Conservation (phyloP, 2,797 vertebrate species). For the Xenentodon cancila region DNA sequence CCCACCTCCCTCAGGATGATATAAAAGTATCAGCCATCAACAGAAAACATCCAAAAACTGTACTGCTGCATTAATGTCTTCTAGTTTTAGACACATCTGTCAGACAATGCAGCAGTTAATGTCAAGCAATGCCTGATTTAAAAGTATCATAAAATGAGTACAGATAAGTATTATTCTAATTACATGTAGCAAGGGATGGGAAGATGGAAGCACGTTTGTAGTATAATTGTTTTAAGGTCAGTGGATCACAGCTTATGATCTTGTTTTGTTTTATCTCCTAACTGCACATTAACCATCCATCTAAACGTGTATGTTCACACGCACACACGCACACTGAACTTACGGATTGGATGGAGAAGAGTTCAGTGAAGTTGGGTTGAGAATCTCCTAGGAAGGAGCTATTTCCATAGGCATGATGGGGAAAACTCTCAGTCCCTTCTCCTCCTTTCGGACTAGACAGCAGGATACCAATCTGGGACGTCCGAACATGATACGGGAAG, state of each 20-base stretch:
- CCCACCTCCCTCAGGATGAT: slow-evolving; percentile 20
- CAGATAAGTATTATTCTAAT: slow-evolving; percentile 12
- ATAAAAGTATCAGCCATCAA: slow-evolving; percentile 8
- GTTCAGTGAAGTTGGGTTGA: slow-evolving; percentile 93
- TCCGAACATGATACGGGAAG: slow-evolving; percentile 94
- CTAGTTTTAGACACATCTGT: slow-evolving; percentile 34
- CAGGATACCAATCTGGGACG: slow-evolving; percentile 91
- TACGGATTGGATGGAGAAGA: slow-evolving; percentile 91
- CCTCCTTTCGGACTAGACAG: slow-evolving; percentile 82
- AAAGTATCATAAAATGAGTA: slow-evolving; percentile 12
- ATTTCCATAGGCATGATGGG: slow-evolving; percentile 92
- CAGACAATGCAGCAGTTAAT: slow-evolving; percentile 34
- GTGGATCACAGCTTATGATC: too few species aligned
- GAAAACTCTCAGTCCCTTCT: slow-evolving; percentile 84
- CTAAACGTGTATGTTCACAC: background rate
- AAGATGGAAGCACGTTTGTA: too few species aligned
- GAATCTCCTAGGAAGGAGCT: slow-evolving; percentile 92
- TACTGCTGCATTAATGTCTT: slow-evolving; percentile 19
- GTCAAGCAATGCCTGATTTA: slow-evolving; percentile 37
- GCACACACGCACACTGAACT: slow-evolving; percentile 38
- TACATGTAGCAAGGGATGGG: background rate
- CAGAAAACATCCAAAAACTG: slow-evolving; percentile 27
- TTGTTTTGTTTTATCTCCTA: too few species aligned
- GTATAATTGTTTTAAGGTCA: too few species aligned
- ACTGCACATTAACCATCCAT: background rate